Evolutionary conservation across 1,140 invertebrate species (phyloP), one percentile per base, ranked within the genome.

Genomic region (Drosophila kohkoa): DNA sequence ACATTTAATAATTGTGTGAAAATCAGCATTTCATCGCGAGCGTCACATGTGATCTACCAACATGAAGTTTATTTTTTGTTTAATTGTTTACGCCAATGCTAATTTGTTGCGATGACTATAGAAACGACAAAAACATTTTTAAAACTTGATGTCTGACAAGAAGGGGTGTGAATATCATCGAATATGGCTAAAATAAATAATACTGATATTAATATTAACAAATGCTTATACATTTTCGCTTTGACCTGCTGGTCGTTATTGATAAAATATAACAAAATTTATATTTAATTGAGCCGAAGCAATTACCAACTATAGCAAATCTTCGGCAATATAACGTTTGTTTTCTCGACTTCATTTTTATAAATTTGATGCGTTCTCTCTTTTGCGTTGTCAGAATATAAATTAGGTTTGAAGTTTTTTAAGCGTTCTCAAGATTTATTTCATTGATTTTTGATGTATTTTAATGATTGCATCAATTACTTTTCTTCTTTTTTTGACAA

Each of bases 401-500:
- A 86, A 82, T 87, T 63, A 80, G 69, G 51, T 58, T 30, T 70
- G 57, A 62, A 59, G 55, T 51, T 80, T 86, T 86, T 86, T 75
- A 79, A 75, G 70, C 60, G 57, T 48, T 60, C 60, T 13, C 54
- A 75, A 77, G 74, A 75, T 80, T 75, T 77, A 76, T 82, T 77
- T 77, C 62, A 72, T 75, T 80, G 55, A 66, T 75, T 86, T 85
- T 69, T 81, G 35, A 81, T 85, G 78, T 70, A 71, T 69, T 81
- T 79, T 68, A 69, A 78, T 68, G 75, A 70, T 66, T 76, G 71
- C 46, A 69, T 55, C 55, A 62, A 75, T 65, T 75, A 67, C 20
- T 67, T 63, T 68, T 38, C 20, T 3, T 52, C 70, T 62, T 10
- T 68, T 3, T 51, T 69, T 60, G 6, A 52, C 60, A 62, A 46